Evolutionary conservation across 2,888 invertebrate genomes (phyloP).

Genomic region (Anthrax anthrax): DNA sequence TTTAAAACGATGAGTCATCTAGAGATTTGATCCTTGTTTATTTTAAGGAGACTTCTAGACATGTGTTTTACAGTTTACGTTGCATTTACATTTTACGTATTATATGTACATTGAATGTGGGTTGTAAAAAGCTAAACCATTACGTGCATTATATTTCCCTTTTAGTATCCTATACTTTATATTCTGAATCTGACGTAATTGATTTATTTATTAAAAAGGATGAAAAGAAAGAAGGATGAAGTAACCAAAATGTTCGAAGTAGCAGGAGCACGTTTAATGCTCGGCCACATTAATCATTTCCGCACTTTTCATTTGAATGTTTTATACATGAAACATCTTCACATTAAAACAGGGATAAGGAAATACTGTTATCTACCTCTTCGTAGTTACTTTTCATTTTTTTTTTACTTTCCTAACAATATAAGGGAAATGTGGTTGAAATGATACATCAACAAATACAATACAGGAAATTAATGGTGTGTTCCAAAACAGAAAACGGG

Average conservation of each 20-base stretch:
- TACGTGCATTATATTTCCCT: constrained; percentile 2
- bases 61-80: neutral
- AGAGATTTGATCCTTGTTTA: neutral
- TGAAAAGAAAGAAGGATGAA: neutral
- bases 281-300: constrained; percentile 5
- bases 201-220: constrained; percentile 4
- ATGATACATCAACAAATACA: neutral
- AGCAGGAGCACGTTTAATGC: constrained; percentile 3
- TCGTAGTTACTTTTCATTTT: neutral
- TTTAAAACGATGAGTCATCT: neutral
- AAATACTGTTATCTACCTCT: neutral
- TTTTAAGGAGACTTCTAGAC: neutral
- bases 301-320: neutral
- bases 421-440: neutral
- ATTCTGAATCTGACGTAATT: constrained; percentile 5
- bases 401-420: neutral
- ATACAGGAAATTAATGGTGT: constrained; percentile 4
- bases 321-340: neutral
- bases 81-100: too few relatives aligned
- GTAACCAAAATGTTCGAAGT: neutral
- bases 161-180: neutral
- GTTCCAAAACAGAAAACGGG: neutral
- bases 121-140: constrained; percentile 2
- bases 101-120: neutral
- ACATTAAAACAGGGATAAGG: neutral